Conservation (phyloP, 2,113 vertebrate species). For the Zosterops hypoxanthus region DNA sequence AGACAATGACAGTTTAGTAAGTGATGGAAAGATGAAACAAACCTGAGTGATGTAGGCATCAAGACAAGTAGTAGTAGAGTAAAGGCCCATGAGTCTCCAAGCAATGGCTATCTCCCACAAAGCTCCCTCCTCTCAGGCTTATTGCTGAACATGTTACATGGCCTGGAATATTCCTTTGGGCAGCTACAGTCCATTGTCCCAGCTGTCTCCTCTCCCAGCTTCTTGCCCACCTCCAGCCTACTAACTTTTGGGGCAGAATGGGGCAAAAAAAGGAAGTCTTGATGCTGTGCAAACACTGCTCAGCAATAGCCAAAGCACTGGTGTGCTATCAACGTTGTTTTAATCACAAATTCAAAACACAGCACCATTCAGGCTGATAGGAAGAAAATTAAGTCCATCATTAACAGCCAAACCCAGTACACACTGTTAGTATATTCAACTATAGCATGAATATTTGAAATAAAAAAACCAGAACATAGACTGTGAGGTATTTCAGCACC, state of each 20-base stretch:
- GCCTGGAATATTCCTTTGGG: neutral
- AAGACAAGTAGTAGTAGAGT: neutral
- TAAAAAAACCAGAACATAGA: neutral
- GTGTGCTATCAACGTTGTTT: neutral
- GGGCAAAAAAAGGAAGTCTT: neutral
- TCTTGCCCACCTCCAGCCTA: neutral
- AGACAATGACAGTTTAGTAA: neutral
- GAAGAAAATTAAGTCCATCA: neutral
- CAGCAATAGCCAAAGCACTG: neutral
- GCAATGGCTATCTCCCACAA: no score
- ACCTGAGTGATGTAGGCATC: neutral
- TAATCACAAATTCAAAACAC: neutral
- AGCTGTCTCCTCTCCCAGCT: neutral
- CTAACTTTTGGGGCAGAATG: neutral
- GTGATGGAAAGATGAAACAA: neutral
- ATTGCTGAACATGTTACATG: neutral
- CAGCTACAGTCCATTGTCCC: neutral
- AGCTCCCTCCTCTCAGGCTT: neutral
- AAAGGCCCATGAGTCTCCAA: neutral
- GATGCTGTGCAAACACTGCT: neutral
- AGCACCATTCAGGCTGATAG: neutral
- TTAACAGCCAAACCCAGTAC: neutral
- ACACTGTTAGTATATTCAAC: neutral
- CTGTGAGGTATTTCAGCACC: neutral
- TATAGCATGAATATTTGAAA: neutral